Percentiles rank a stretch among this genome's conserved stretches.
These are phyloP conservation scores for Idris sp. DNA, from an alignment of 1,140 invertebrate species.

Conservation along the genomic window DNA sequence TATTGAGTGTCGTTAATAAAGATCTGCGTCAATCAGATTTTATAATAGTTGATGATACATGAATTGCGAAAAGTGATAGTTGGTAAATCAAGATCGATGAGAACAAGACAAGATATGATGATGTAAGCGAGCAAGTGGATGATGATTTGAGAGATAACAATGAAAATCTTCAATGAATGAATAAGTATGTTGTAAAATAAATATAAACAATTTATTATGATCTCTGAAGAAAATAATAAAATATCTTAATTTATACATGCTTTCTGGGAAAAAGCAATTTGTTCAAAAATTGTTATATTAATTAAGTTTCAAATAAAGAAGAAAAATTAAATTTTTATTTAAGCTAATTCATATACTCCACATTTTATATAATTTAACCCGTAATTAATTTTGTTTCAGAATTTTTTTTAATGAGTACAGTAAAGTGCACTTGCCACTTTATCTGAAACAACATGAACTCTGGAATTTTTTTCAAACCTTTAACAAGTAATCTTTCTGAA, in stretches of 20 bases:
- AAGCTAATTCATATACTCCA: slow-evolving; percentile 2
- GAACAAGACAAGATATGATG: background rate
- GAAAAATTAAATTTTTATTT: no score
- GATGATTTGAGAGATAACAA: background rate
- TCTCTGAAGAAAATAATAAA: no score
- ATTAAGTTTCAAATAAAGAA: no score
- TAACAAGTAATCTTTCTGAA: background rate
- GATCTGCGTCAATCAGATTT: slow-evolving; percentile 33
- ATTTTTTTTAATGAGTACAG: no score
- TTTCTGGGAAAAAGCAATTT: no score
- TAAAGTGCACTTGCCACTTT: slow-evolving; percentile 6
- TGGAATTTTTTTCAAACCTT: background rate
- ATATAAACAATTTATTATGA: no score
- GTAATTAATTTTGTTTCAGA: slow-evolving; percentile 8
- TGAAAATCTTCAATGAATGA: no score
- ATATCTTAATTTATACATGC: no score
- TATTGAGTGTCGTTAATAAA: slow-evolving; percentile 39
- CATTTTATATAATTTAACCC: background rate
- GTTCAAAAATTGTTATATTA: no score
- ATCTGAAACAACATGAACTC: background rate
- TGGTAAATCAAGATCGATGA: slow-evolving; percentile 10
- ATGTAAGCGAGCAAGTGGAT: background rate
- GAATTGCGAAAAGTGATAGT: slow-evolving; percentile 37
- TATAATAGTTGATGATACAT: slow-evolving; percentile 36
- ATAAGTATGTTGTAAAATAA: no score